Base-by-base conservation (phyloP, 2,888 invertebrate genomes). In the Philonicus albiceps region DNA sequence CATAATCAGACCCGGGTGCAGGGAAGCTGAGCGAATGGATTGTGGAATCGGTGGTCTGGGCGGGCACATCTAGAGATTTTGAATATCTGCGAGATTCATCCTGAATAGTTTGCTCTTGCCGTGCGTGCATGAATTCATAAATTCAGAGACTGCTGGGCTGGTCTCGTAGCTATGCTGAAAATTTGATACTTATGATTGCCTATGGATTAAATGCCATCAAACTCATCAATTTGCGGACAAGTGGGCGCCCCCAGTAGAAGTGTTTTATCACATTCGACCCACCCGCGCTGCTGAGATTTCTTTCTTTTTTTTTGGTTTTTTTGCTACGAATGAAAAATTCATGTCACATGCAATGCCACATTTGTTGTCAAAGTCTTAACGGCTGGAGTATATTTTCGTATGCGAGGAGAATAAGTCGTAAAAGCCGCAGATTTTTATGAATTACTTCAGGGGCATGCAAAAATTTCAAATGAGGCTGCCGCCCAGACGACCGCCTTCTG, bases 301-400 rank as follows among this genome's bases (percentile, higher is more conserved):
- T 40, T 37, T n/a, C n/a, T n/a, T n/a, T n/a, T n/a, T n/a, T n/a
- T n/a, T n/a, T n/a, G n/a, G n/a, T n/a, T n/a, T 64, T 27, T 43
- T 49, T 30, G 34, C 83, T 13, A 22, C 64, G 83, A 83, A 72
- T 83, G 83, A 72, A 83, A 55, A 83, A 83, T 83, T 83, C 83
- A 83, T 83, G 83, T 83, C 83, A 83, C 83, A 83, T 83, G 83
- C 83, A 83, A 72, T 83, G 83, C 64, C 83, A 83, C 83, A 83
- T 83, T 83, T 83, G 83, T 83, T 83, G 83, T 83, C 83, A 83
- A 55, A 83, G 72, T 83, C 83, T 83, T 83, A 83, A 83, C 83
- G 83, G 83, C 83, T 72, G 64, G 55, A 72, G 37, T 34, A 40
- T 83, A 72, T 83, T 83, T 83, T 83, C 40, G 83, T 83, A 83